Evolutionary conservation across 1,140 invertebrate species (phyloP), one percentile per base, ranked within the genome.

Genomic region (Cydia amplana): DNA sequence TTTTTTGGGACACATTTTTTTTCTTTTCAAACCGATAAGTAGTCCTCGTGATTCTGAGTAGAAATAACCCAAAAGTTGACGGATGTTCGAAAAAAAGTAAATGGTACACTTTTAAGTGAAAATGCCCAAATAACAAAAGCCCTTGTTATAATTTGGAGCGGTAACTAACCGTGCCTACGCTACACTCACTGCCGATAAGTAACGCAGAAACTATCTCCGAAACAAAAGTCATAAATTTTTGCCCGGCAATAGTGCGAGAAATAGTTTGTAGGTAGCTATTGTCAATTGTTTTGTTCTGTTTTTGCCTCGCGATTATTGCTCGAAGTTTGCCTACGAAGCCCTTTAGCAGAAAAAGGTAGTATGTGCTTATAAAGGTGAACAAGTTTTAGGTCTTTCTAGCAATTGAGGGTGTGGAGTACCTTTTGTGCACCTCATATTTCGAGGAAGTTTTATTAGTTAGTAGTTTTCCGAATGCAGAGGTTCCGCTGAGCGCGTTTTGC

Each of bases 161-260:
- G 9, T 43, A 43, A 10, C 46, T 12, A 1, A 9, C n/a, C 51
- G 1, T 70, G 65, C 65, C 36, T 18, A 70, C 65, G 65, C 32
- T 70, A 65, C 28, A 6, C 9, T 64, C 14, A 28, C 28, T 28
- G 4, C 65, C n/a, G 65, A 70, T 70, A 70, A 70, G 65, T 70
- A 70, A 70, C 65, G 32, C 65, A 40, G 32, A 77, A 79, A 79
- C 74, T 79, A 79, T 77, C 78, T 74, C 64, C 43, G 43, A 63
- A 80, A 80, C 79, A 80, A 77, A 78, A 80, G 64, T 76, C 79
- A 80, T 80, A 80, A 80, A 80, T 80, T 80, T 80, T 78, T 78
- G 75, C 74, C n/a, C 67, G 73, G 72, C 79, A 78, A 72, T 75
- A 72, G 78, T 63, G 76, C 79, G 79, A 76, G 43, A 65, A 72